Percentiles rank a stretch among this genome's conserved stretches.
These are phyloP conservation scores for Mimas tiliae DNA, from an alignment of 2,888 invertebrate species.

Conservation along the genomic window DNA sequence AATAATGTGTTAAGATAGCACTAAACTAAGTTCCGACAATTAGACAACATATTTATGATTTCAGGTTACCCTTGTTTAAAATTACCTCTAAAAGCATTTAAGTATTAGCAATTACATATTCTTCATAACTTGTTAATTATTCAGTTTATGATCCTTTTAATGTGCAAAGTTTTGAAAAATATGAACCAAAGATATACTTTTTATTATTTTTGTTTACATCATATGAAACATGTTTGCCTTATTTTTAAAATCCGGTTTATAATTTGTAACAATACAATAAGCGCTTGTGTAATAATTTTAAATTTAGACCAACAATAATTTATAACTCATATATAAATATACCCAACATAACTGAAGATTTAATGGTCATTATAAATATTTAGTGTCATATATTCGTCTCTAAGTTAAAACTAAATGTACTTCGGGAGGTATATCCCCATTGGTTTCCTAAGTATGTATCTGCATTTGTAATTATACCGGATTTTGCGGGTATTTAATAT, in stretches of 20 bases:
- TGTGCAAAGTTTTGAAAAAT: background rate
- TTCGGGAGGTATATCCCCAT: background rate
- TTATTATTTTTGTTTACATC: too few species aligned
- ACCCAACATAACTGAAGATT: too few species aligned
- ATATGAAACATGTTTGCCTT: too few species aligned
- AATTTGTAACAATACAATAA: too few species aligned
- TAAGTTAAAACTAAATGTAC: background rate
- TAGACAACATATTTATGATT: background rate
- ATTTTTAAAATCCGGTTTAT: too few species aligned
- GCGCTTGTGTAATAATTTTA: too few species aligned
- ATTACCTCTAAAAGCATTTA: slow-evolving; percentile 22
- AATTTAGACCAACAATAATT: too few species aligned
- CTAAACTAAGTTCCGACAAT: too few species aligned
- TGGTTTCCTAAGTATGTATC: background rate
- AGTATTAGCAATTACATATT: background rate
- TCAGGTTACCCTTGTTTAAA: background rate
- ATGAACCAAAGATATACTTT: background rate
- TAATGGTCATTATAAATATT: background rate
- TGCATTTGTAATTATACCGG: background rate
- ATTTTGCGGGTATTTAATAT: background rate
- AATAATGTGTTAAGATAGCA: too few species aligned
- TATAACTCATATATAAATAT: too few species aligned
- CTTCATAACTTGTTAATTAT: background rate
- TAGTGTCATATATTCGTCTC: background rate
- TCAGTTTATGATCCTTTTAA: background rate